Conservation (phyloP, 2,113 vertebrate species). For the Phyllopteryx taeniolatus region DNA sequence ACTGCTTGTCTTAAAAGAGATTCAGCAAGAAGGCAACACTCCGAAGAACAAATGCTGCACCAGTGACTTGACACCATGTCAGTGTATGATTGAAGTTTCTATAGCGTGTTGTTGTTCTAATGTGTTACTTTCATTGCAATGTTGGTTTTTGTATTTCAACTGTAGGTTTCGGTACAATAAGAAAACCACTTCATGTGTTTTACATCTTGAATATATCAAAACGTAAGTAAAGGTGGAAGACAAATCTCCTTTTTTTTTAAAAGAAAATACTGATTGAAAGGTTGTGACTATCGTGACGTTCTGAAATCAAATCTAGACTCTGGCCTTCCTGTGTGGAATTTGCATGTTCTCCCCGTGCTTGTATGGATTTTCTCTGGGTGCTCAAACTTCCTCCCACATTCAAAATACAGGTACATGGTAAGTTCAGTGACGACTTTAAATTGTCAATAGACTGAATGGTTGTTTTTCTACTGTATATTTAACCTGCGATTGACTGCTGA, state of each 20-base stretch:
- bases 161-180: background rate
- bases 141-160: background rate
- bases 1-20: slow-evolving; percentile 54
- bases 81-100: slow-evolving; percentile 12
- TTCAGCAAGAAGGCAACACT: slow-evolving; percentile 49
- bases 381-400: no score
- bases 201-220: no score
- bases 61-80: slow-evolving; percentile 18
- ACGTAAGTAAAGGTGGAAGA: background rate
- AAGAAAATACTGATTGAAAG: background rate
- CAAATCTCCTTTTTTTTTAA: background rate
- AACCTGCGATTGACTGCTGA: no score
- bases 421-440: no score
- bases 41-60: slow-evolving; percentile 35
- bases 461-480: no score
- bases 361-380: no score
- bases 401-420: no score
- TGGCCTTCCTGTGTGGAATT: no score
- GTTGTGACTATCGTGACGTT: background rate
- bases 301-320: background rate
- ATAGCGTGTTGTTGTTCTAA: background rate
- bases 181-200: no score
- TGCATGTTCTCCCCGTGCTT: no score
- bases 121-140: background rate
- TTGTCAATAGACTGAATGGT: no score